Conservation (phyloP, 2,797 vertebrate genomes). For the Pseudocheirus occidentalis region DNA sequence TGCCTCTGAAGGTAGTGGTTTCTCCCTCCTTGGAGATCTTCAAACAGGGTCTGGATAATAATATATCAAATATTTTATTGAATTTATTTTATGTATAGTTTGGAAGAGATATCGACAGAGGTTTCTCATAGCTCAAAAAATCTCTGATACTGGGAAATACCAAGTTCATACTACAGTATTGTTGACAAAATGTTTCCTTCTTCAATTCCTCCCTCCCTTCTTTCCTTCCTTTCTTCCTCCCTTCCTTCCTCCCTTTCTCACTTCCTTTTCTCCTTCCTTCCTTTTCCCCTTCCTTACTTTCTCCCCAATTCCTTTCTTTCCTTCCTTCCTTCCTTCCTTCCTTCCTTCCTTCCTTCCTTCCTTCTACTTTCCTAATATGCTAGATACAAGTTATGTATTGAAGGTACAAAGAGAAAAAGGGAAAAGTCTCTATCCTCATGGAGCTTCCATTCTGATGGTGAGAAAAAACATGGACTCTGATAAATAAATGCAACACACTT, state of each 20-base stretch:
- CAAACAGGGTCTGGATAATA: neutral
- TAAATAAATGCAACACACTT: neutral
- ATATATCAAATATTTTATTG: neutral
- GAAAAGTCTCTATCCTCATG: neutral
- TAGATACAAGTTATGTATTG: neutral
- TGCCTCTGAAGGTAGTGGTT: neutral
- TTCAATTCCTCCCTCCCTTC: neutral
- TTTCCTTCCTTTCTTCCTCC: neutral
- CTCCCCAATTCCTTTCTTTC: neutral
- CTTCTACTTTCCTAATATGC: neutral
- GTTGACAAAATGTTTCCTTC: neutral
- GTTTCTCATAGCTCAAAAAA: neutral
- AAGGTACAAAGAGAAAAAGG: neutral
- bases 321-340: neutral
- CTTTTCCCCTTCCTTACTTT: neutral
- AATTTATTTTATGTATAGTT: neutral
- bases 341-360: neutral
- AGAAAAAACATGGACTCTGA: neutral
- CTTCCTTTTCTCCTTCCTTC: neutral
- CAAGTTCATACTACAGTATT: neutral
- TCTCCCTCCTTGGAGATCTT: neutral
- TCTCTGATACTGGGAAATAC: neutral
- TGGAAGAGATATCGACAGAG: neutral
- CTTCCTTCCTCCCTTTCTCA: neutral
- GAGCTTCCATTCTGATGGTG: neutral